Evolutionary conservation across 2,888 invertebrate species (phyloP), one percentile per base, ranked within the genome.

Genomic region (Eupelmus urozonus): DNA sequence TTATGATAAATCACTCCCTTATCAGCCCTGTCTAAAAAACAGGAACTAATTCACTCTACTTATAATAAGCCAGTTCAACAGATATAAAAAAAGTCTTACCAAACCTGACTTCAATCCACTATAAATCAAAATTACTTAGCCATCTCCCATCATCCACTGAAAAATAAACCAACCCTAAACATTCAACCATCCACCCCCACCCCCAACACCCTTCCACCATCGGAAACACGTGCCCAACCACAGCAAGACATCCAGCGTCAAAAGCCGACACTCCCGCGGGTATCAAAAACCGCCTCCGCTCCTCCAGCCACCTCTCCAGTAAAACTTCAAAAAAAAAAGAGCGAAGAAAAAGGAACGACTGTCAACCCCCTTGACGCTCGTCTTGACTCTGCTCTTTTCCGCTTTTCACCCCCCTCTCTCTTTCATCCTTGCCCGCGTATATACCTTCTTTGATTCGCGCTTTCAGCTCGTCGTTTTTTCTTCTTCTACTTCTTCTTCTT

Each of bases 261-360:
- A 66, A 74, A 66, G 59, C 70, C 57, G 42, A 63, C 55, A 49
- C 74, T 63, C 72, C 45, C 11, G 25, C 11, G 55, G 42, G 40
- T 51, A 62, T 51, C n/a, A 23, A 65, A 65, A 73, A 73, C 25
- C 34, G 74, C 42, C 49, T 67, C 60, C 57, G 55, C 51, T 78
- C 76, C 53, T 71, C 78, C 71, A 74, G 69, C 65, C 78, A n/a
- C n/a, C n/a, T n/a, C n/a, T n/a, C n/a, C n/a, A 70, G 57, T 73
- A 57, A 66, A 66, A 71, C 67, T 72, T 51, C 65, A 59, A 69
- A 72, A 49, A 49, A 25, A n/a, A 60, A 20, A 45, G 20, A 51
- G 67, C 16, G 42, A 59, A 59, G 23, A 65, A 16, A 16, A 59
- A 59, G 23, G 57, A 16, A 20, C 27, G 29, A 55, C 69, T 63